A percentile compares a stretch with the other conserved stretches of the same genome.
phyloP scores from a whole-genome alignment of 2,888 invertebrate genomes.

The Megastigmus dorsalis region DNA sequence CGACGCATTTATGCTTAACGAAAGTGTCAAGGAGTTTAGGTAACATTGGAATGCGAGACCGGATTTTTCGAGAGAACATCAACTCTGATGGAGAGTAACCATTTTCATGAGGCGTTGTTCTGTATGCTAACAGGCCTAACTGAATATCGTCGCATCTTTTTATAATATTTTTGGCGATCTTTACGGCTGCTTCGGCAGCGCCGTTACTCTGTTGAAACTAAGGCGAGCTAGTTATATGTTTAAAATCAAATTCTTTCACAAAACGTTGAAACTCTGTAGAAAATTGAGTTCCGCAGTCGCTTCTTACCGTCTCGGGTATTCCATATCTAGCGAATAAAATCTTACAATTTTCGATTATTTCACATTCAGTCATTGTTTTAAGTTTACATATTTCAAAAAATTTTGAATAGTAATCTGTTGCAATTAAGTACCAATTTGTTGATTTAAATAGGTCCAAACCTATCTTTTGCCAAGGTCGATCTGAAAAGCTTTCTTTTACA shows the following conservation, averaged over 20 bases:
- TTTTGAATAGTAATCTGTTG: too few relatives aligned
- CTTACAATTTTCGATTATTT: too few relatives aligned
- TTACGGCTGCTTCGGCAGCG: slow-evolving; percentile 54
- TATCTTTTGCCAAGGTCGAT: slow-evolving; percentile 58
- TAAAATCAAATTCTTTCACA: slow-evolving; percentile 47
- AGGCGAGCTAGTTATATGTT: too few relatives aligned
- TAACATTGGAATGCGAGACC: slow-evolving; percentile 49
- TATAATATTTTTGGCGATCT: slow-evolving; percentile 54
- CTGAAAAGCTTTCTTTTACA: slow-evolving; percentile 52
- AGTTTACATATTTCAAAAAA: slow-evolving; percentile 56
- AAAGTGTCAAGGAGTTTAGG: too few relatives aligned
- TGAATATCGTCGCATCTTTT: too few relatives aligned
- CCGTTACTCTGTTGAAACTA: slow-evolving; percentile 57
- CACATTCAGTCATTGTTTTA: slow-evolving; percentile 20
- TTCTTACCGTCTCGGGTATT: background rate
- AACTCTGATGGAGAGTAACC: too few relatives aligned
- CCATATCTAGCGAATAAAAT: too few relatives aligned
- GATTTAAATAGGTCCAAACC: too few relatives aligned
- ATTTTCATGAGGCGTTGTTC: slow-evolving; percentile 41
- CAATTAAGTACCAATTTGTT: too few relatives aligned
- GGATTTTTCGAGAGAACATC: slow-evolving; percentile 46
- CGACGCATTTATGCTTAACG: slow-evolving; percentile 20
- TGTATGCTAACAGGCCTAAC: slow-evolving; percentile 47
- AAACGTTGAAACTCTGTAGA: slow-evolving; percentile 39
- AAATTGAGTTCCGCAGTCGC: slow-evolving; percentile 52